Conservation (phyloP, 2,888 invertebrate genomes). For the Amblyjoppa proteus region DNA sequence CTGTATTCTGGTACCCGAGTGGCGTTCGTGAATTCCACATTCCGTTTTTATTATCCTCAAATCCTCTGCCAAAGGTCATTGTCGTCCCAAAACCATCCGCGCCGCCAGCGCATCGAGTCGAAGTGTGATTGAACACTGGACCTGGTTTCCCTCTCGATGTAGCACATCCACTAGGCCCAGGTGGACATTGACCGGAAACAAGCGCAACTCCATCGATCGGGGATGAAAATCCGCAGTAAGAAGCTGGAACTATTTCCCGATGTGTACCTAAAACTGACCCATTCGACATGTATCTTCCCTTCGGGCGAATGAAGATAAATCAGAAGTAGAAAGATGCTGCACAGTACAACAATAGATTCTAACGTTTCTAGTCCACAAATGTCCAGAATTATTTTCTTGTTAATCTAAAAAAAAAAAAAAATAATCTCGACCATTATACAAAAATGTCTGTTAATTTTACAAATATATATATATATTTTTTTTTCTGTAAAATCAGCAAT, state of each 20-base stretch:
- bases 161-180: neutral
- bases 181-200: slow-evolving; percentile 2
- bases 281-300: neutral
- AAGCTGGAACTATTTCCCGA: neutral
- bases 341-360: too few relatives aligned
- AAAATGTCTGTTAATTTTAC: too few relatives aligned
- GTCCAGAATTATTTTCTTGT: too few relatives aligned
- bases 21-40: neutral
- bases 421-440: too few relatives aligned
- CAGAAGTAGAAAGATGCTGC: too few relatives aligned
- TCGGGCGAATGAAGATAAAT: neutral
- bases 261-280: neutral
- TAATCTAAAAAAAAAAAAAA: too few relatives aligned
- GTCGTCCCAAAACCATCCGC: slow-evolving; percentile 12
- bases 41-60: neutral
- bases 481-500: too few relatives aligned
- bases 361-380: too few relatives aligned
- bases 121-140: slow-evolving; percentile 2
- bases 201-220: slow-evolving; percentile 15
- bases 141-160: neutral
- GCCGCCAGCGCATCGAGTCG: slow-evolving; percentile 31
- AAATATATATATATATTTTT: too few relatives aligned
- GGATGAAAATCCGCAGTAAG: slow-evolving; percentile 23
- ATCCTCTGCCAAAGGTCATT: slow-evolving; percentile 5
- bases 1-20: slow-evolving; percentile 10